Percentiles rank a stretch among this genome's conserved stretches.
Conservation (phyloP, 2,113 vertebrate genomes). For the Rhizomys pruinosus region DNA sequence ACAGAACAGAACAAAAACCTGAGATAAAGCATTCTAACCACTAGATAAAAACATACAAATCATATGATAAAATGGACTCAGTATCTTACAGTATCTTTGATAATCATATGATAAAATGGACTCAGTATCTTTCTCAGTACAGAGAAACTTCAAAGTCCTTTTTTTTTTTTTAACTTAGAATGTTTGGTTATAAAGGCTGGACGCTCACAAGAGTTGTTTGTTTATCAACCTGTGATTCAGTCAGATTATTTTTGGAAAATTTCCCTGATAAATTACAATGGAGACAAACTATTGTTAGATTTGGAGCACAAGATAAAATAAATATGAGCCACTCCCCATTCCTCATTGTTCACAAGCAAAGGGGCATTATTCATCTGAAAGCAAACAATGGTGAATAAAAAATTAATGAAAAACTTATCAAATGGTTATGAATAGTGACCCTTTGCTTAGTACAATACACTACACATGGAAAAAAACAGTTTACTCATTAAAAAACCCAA, state of each 20-base stretch:
- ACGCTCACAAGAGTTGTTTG: constrained; percentile 37
- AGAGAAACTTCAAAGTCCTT: constrained; percentile 50
- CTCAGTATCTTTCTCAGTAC: not conserved
- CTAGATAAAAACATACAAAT: not conserved
- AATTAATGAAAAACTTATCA: constrained; percentile 43
- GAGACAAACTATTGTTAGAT: constrained; percentile 50
- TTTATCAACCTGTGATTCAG: constrained; percentile 18
- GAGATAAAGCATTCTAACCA: not conserved
- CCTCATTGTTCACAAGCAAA: constrained; percentile 19
- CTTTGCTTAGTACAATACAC: constrained; percentile 63
- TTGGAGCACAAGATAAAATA: constrained; percentile 48
- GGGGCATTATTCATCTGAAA: constrained; percentile 43
- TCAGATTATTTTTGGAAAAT: constrained; percentile 48
- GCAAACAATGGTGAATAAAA: constrained; percentile 63
- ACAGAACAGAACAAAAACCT: too few species aligned
- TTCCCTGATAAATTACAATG: constrained; percentile 44
- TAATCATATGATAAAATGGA: constrained; percentile 7
- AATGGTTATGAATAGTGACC: constrained; percentile 57
- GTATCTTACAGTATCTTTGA: too few species aligned
- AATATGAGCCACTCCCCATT: not conserved
- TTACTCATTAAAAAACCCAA: constrained; percentile 37
- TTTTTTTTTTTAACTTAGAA: constrained; percentile 22
- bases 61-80: not conserved
- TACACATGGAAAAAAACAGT: not conserved
- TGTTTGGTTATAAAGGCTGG: not conserved